These are phyloP conservation scores for Stenichneumon culpator DNA, from an alignment of 2,888 invertebrate genomes.

Conservation along the genomic window DNA sequence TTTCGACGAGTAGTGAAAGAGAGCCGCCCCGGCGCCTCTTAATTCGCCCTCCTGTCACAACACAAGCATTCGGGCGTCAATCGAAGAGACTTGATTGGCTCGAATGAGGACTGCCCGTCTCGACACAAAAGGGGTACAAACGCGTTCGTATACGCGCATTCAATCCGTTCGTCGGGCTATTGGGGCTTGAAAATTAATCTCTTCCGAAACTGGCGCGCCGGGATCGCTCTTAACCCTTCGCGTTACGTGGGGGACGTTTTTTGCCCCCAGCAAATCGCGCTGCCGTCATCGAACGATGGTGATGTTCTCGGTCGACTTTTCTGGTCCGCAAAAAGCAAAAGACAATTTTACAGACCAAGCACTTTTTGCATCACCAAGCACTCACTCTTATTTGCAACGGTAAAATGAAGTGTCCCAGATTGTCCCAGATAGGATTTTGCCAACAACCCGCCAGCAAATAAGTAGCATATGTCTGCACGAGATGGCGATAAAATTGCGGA, in stretches of 20 bases:
- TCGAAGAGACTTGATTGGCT: constrained; percentile 70
- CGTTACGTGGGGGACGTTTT: background rate
- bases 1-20: constrained; percentile 70
- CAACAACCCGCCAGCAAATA: no score
- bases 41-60: constrained; percentile 81
- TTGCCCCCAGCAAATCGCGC: background rate
- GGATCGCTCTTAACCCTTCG: background rate
- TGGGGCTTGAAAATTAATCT: constrained; percentile 9
- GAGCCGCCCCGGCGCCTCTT: constrained; percentile 68
- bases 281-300: no score
- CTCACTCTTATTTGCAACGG: background rate
- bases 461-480: no score
- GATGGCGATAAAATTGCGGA: no score
- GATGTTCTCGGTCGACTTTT: no score
- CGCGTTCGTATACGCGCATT: background rate
- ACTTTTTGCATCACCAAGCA: no score
- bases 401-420: background rate
- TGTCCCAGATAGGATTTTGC: no score
- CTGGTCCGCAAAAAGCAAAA: background rate
- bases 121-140: constrained; percentile 32
- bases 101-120: constrained; percentile 47
- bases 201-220: no score
- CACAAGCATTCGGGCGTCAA: constrained; percentile 81
- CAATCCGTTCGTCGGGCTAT: constrained; percentile 4
- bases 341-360: background rate